Base-by-base conservation (phyloP, 2,888 invertebrate genomes). In the Blera fallax region DNA sequence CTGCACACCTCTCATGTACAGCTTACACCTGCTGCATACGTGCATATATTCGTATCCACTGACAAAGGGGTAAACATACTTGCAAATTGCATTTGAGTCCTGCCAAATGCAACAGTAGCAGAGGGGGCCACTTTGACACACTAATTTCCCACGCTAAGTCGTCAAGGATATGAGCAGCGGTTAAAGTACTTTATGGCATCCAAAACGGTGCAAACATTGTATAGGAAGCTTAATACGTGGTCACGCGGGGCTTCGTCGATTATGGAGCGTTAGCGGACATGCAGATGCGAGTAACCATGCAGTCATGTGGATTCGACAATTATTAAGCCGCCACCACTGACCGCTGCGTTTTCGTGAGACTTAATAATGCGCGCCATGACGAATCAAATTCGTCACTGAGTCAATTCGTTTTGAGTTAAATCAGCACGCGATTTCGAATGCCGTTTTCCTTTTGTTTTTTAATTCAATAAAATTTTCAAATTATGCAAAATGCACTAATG, bases 71-170 rank as follows among this genome's bases (percentile, higher is more conserved):
- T 58, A 50, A 18, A 65, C 34, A 29, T 52, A 54, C 54, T 56
- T 56, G 32, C 11, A 62, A 81, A 76, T 48, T 69, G 74, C 80
- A 80, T 34, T 54, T 21, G 37, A 64, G 43, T 45, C 43, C 18
- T 11, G 21, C 34, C 40, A 73, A 67, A 73, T 64, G 60, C 79
- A 73, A 54, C 83, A 73, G 45, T 50, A 70, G 43, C 54, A 48
- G 54, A 27, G 27, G 43, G 48, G 24, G 21, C 80, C 62, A 80
- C 62, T 69, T 74, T 80, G 80, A 84, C 74, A 73, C 69, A 84
- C 74, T 80, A 80, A 80, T 84, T 84, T 84, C 84, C 84, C 84
- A 84, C 84, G 84, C 80, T 84, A 84, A 84, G 80, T 80, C 84
- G 80, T 84, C 80, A 84, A 84, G 80, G 84, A 84, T 84, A 74